Conservation (phyloP, 2,888 invertebrate species). For the Lordiphosa andalusiaca region DNA sequence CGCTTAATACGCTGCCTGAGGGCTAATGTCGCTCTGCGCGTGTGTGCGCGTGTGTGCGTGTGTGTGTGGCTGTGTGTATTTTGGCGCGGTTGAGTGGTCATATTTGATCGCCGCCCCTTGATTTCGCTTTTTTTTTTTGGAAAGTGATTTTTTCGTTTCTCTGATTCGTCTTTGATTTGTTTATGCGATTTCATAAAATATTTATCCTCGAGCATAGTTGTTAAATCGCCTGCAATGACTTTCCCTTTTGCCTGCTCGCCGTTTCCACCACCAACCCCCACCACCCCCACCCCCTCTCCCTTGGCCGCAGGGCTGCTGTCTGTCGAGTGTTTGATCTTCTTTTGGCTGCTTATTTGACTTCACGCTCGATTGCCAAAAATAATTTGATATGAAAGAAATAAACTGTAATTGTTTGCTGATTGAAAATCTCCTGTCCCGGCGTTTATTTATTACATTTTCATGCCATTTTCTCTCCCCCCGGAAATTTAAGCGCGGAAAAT, state of each 20-base stretch:
- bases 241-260: conserved; percentile 54
- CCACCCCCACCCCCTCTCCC: not conserved
- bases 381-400: conserved; percentile 74
- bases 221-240: conserved; percentile 77
- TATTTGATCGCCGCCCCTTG: conserved; percentile 69
- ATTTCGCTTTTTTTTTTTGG: conserved; percentile 35
- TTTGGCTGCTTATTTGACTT: conserved; percentile 65
- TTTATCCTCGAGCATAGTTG: conserved; percentile 77
- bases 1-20: conserved; percentile 52
- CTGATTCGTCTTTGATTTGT: conserved; percentile 75
- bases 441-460: conserved; percentile 42
- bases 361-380: conserved; percentile 74
- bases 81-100: conserved; percentile 73
- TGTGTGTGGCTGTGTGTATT: conserved; percentile 36
- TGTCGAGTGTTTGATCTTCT: conserved; percentile 60
- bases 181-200: conserved; percentile 77
- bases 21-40: conserved; percentile 54
- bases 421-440: conserved; percentile 55
- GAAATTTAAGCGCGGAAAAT: conserved; percentile 15
- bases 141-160: conserved; percentile 51
- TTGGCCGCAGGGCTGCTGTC: conserved; percentile 13
- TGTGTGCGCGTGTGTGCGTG: conserved; percentile 5
- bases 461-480: conserved; percentile 15
- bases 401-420: conserved; percentile 76
- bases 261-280: not conserved